A percentile compares a stretch with the other conserved stretches of the same genome.
Conservation (phyloP, 2,888 invertebrate species). For the Antheraea yamamai region DNA sequence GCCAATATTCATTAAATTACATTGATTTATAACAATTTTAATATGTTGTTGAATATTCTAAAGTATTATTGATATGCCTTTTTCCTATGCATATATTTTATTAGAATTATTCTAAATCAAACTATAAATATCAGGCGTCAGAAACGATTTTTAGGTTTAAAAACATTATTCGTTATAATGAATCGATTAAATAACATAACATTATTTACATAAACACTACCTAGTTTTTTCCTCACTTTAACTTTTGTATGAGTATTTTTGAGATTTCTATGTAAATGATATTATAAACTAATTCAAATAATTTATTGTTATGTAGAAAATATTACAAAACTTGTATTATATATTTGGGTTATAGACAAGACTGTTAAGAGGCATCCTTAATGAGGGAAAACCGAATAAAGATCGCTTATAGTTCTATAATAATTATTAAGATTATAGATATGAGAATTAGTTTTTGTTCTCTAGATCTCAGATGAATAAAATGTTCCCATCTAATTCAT, state of each 20-base stretch:
- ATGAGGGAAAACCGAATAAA: no score
- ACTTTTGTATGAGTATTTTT: background rate
- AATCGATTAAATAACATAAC: background rate
- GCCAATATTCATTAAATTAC: background rate
- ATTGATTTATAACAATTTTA: background rate
- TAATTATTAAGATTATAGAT: no score
- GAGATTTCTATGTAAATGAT: background rate
- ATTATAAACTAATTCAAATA: background rate
- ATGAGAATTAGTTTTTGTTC: no score
- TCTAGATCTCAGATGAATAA: no score
- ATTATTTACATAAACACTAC: background rate
- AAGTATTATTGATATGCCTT: background rate
- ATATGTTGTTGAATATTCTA: background rate
- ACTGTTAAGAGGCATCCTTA: no score
- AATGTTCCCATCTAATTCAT: no score
- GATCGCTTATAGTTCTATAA: no score
- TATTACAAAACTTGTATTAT: no score
- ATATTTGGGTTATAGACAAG: background rate
- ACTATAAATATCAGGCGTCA: background rate
- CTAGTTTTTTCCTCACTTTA: background rate
- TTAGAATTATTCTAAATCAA: background rate
- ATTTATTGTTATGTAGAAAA: no score
- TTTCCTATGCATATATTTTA: background rate
- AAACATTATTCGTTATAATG: background rate
- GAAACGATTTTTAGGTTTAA: background rate